Evolutionary conservation across 2,797 vertebrate genomes (phyloP).

Genomic region (Pteronotus mesoamericanus): DNA sequence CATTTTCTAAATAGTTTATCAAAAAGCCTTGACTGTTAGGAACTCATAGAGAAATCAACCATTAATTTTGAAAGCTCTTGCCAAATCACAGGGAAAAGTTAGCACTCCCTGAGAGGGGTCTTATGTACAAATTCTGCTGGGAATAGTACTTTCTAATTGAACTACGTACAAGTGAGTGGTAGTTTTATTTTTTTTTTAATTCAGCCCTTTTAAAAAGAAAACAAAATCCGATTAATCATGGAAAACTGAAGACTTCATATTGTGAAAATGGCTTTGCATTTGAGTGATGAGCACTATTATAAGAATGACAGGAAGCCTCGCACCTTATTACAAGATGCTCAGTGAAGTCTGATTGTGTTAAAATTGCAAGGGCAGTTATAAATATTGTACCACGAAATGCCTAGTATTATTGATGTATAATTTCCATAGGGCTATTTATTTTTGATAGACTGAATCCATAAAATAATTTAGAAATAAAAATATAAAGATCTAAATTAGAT

Average conservation of each 20-base stretch:
- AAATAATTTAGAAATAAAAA: conserved; percentile 76
- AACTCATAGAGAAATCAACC: background rate
- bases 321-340: background rate
- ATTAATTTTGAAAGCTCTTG: background rate
- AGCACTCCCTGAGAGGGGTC: background rate
- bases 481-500: conserved; percentile 70
- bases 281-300: background rate
- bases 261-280: background rate
- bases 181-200: background rate
- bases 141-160: background rate
- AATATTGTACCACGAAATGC: background rate
- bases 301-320: background rate
- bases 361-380: background rate
- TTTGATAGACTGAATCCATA: conserved; percentile 53
- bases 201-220: background rate
- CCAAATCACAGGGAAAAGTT: background rate
- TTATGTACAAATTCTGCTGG: background rate
- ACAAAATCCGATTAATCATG: background rate
- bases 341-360: background rate
- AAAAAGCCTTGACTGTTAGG: conserved; percentile 36
- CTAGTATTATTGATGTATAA: background rate
- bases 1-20: conserved; percentile 67
- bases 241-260: background rate
- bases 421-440: background rate
- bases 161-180: background rate